phyloP scores from a whole-genome alignment of 1,140 invertebrate species.

The Drosophila hydei region DNA sequence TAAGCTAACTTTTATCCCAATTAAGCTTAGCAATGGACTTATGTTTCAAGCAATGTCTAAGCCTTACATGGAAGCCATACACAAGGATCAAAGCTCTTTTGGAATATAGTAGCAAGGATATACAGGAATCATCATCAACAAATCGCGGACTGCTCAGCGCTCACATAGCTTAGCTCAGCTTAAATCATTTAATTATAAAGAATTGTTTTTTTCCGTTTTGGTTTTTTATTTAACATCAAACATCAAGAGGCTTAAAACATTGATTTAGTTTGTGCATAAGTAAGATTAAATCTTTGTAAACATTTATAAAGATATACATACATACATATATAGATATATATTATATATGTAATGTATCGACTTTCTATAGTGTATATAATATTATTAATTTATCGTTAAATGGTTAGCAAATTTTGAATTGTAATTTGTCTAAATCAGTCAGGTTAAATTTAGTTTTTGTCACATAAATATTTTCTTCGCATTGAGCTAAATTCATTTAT shows the following conservation, averaged over 20 bases:
- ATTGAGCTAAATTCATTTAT: not conserved
- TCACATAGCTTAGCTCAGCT: not conserved
- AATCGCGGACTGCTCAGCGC: not conserved
- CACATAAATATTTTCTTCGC: not conserved
- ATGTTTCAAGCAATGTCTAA: too few relatives aligned
- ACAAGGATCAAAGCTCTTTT: not conserved
- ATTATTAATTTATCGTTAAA: not conserved
- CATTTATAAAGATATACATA: constrained; percentile 43
- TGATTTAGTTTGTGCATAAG: constrained; percentile 37
- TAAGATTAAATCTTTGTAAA: constrained; percentile 36
- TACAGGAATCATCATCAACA: too few relatives aligned
- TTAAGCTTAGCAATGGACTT: not conserved
- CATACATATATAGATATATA: too few relatives aligned
- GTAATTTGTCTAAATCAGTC: constrained; percentile 2
- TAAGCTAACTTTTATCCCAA: not conserved
- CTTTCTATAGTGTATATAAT: too few relatives aligned
- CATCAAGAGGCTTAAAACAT: constrained; percentile 53
- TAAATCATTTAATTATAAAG: not conserved
- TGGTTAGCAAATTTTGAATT: not conserved
- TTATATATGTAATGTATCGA: too few relatives aligned
- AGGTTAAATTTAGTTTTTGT: constrained; percentile 2
- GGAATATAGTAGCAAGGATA: not conserved
- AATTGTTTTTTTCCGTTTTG: constrained; percentile 1
- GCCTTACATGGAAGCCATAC: too few relatives aligned
- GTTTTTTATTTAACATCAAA: constrained; percentile 46